Evolutionary conservation across 2,113 vertebrate species (phyloP), one percentile per base, ranked within the genome.

Genomic region (Hydrochoerus hydrochaeris): DNA sequence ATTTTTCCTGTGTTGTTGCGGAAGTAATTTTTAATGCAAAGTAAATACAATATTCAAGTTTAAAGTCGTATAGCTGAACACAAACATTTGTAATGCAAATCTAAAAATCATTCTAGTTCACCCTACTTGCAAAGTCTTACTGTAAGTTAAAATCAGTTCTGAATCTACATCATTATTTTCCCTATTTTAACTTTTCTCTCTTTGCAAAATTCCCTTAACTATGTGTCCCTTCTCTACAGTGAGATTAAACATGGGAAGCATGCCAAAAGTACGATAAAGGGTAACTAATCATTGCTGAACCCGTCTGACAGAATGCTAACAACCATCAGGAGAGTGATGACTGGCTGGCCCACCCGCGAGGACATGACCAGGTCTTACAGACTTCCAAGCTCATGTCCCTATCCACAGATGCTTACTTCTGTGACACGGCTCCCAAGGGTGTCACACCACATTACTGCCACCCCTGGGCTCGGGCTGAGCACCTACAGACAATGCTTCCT

Each of bases 271-370:
- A 97, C 85, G 97, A 97, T 97, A 97, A 97, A 97, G 98, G 97
- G 97, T 97, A 98, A 98, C 96, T 98, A 98, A 98, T 98, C 98
- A 97, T 97, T 96, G 97, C 96, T 97, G 95, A 97, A 97, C 94
- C 97, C 41, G 95, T 97, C 96, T 97, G 97, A 97, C 97, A 97
- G 96, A 97, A 98, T 97, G 96, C 91, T 97, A 97, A 98, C 96
- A 98, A 98, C 97, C 93, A 85, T 97, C 96, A 86, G 83, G 88
- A 97, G 97, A 97, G 94, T 49, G 77, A 30, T 11, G 73, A 97
- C 91, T 96, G 95, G 97, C 52, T 95, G 78, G 62, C 94, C 93
- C 77, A 91, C 69, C 35, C 71, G 52, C 52, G 62, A 89, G 85
- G 90, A 93, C 84, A 91, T 84, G 63, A n/a, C 92, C 75, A 60